Percentiles rank a stretch among this genome's conserved stretches.
Evolutionary conservation across 2,888 invertebrate genomes (phyloP).

Genomic region (Panopea generosa): DNA sequence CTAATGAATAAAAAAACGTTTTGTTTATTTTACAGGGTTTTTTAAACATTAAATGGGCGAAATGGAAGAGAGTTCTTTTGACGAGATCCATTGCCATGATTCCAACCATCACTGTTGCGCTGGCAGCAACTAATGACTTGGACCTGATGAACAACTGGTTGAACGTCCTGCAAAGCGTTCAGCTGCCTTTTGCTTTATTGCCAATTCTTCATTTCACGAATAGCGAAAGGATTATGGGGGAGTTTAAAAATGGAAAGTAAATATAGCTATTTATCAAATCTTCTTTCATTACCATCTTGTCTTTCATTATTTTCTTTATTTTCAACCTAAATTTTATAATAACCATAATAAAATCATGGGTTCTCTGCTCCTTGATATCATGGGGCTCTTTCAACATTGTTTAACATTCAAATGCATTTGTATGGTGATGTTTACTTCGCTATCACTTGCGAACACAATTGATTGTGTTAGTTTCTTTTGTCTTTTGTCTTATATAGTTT

Average conservation of each 20-base stretch:
- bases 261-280: constrained; percentile 5
- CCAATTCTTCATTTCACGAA: constrained; percentile 95
- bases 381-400: no score
- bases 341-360: no score
- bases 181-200: constrained; percentile 93
- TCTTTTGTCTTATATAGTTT: no score
- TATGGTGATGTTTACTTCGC: no score
- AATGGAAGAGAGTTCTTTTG: constrained; percentile 94
- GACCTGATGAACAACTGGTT: constrained; percentile 93
- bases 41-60: constrained; percentile 92
- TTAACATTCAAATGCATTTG: no score
- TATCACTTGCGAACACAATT: no score
- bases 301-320: no score
- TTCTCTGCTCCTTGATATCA: no score
- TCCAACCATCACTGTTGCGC: constrained; percentile 85
- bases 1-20: no score
- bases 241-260: constrained; percentile 90
- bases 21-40: constrained; percentile 91
- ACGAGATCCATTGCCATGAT: constrained; percentile 93
- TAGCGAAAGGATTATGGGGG: constrained; percentile 92
- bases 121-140: constrained; percentile 87
- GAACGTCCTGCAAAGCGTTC: constrained; percentile 94
- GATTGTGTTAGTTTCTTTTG: no score
- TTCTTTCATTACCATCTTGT: neutral
- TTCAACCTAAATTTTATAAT: no score